Conservation (phyloP, 2,113 vertebrate species). For the Pipra filicauda region DNA sequence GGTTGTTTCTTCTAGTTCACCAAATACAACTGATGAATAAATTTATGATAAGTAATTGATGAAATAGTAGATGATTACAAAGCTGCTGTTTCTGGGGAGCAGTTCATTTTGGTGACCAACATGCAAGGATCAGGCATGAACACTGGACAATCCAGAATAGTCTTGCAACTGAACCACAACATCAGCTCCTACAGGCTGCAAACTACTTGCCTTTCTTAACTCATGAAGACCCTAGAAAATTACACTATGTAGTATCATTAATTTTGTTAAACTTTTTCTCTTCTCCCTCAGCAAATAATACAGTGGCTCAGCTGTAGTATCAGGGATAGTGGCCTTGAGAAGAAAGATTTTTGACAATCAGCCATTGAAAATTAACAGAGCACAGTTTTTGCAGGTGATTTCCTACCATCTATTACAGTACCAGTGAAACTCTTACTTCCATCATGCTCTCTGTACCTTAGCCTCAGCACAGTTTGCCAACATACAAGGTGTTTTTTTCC, state of each 20-base stretch:
- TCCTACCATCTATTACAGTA: neutral
- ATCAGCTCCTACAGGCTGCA: neutral
- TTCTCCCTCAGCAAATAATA: neutral
- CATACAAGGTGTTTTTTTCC: neutral
- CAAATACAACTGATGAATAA: neutral
- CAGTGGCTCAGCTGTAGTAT: neutral
- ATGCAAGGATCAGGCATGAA: neutral
- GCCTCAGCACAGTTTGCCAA: neutral
- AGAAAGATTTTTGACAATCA: neutral
- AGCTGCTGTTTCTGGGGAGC: accelerated
- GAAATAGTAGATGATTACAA: neutral
- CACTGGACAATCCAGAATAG: neutral
- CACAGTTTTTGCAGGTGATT: neutral
- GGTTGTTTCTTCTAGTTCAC: neutral
- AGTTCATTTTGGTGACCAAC: neutral
- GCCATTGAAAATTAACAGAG: neutral
- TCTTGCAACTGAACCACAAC: neutral
- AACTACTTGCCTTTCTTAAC: neutral
- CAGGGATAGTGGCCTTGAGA: neutral
- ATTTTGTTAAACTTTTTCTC: neutral
- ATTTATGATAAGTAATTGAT: neutral
- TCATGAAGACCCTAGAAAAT: neutral
- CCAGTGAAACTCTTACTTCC: neutral
- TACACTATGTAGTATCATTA: neutral
- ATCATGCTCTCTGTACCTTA: neutral